These are phyloP conservation scores for Butorides virescens DNA, from an alignment of 2,113 vertebrate genomes.

Conservation along the genomic window DNA sequence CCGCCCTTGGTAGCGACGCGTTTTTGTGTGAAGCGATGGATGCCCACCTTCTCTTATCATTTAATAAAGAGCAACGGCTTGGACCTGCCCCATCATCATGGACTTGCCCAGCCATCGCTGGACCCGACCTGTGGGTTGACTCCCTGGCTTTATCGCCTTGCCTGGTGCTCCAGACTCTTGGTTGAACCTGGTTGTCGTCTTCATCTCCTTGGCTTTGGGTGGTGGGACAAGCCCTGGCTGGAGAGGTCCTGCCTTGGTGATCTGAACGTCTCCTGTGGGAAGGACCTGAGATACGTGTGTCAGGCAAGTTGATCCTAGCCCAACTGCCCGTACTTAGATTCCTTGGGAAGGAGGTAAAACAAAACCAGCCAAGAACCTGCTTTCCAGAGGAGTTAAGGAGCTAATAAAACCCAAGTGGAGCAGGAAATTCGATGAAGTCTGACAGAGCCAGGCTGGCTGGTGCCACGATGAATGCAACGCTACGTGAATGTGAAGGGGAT, in stretches of 20 bases:
- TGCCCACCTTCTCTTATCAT: neutral
- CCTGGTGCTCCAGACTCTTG: neutral
- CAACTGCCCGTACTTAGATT: neutral
- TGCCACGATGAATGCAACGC: neutral
- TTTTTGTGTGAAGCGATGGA: neutral
- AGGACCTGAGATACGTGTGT: neutral
- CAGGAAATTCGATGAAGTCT: slow-evolving; percentile 6
- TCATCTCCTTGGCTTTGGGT: neutral
- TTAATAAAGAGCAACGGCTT: neutral
- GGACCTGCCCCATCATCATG: neutral
- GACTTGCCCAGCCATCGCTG: fast-evolving
- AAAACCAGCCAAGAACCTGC: neutral
- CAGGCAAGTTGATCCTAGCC: neutral
- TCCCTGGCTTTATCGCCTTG: neutral
- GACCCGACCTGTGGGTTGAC: neutral
- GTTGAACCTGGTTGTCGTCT: neutral
- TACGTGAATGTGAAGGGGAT: fast-evolving
- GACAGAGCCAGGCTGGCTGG: neutral
- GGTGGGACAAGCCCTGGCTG: neutral
- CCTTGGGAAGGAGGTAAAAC: neutral
- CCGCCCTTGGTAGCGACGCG: neutral
- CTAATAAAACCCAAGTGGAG: neutral
- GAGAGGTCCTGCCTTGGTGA: neutral
- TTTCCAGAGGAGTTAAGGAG: neutral
- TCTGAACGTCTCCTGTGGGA: neutral